These are phyloP conservation scores for Drosophila malerkotliana DNA, from an alignment of 1,140 invertebrate genomes.

Conservation along the genomic window DNA sequence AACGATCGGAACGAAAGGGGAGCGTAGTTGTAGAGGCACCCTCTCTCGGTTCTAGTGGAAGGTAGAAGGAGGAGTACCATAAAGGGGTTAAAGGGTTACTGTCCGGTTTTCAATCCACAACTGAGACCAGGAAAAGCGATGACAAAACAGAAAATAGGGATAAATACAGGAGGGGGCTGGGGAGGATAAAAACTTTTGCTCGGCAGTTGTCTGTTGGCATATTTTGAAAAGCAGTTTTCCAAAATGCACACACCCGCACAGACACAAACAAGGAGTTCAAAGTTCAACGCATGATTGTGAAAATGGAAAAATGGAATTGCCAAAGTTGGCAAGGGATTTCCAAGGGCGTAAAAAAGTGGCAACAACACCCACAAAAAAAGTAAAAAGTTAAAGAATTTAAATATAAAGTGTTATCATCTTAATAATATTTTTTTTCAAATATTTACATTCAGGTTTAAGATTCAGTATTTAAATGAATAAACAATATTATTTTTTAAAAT, in stretches of 20 bases:
- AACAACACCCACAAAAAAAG: slow-evolving; percentile 7
- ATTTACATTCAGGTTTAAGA: neutral
- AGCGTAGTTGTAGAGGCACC: neutral
- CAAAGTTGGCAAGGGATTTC: slow-evolving; percentile 58
- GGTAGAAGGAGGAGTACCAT: neutral
- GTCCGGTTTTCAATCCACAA: slow-evolving; percentile 58
- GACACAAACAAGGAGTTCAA: slow-evolving; percentile 63
- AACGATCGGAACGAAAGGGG: slow-evolving; percentile 31
- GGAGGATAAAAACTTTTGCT: slow-evolving; percentile 63
- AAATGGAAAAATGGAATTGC: slow-evolving; percentile 80
- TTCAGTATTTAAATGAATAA: too few relatives aligned
- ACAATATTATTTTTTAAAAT: too few relatives aligned
- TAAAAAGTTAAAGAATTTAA: slow-evolving; percentile 15
- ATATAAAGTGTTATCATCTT: slow-evolving; percentile 2
- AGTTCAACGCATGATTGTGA: slow-evolving; percentile 80
- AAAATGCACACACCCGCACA: slow-evolving; percentile 55
- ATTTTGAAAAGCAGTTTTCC: slow-evolving; percentile 73
- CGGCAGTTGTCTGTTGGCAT: slow-evolving; percentile 69
- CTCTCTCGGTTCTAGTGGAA: too few relatives aligned
- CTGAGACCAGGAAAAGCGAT: slow-evolving; percentile 60
- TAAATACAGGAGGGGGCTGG: slow-evolving; percentile 24
- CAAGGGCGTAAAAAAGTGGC: slow-evolving; percentile 51
- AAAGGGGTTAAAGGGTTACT: slow-evolving; percentile 15
- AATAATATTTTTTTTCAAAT: slow-evolving; percentile 1
- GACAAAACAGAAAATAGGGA: slow-evolving; percentile 58